These are phyloP conservation scores for Stictonetta naevosa DNA, from an alignment of 2,113 vertebrate genomes.

Conservation along the genomic window DNA sequence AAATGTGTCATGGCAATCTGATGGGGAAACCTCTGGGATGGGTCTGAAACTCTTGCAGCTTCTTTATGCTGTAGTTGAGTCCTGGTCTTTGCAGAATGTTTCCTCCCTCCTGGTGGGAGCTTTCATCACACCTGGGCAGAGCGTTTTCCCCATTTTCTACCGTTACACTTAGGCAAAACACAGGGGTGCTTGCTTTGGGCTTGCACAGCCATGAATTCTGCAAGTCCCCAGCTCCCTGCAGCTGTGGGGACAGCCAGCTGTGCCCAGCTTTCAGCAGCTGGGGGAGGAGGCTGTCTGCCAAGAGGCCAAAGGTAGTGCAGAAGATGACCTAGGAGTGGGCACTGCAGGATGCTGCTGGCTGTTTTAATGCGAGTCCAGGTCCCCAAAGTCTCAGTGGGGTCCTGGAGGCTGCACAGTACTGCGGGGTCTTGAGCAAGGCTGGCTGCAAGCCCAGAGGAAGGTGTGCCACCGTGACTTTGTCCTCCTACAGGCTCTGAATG, in stretches of 20 bases:
- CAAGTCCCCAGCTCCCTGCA: neutral
- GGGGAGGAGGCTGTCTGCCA: neutral
- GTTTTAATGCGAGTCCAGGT: neutral
- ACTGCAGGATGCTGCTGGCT: neutral
- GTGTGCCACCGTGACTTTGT: neutral
- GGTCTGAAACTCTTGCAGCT: neutral
- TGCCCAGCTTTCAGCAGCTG: neutral
- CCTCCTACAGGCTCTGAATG: conserved; percentile 87
- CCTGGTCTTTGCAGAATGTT: neutral
- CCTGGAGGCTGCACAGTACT: neutral
- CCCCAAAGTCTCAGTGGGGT: neutral
- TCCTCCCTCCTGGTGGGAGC: neutral
- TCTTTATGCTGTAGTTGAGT: neutral
- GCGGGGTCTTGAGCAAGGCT: neutral
- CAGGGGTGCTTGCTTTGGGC: neutral
- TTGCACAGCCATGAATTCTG: neutral
- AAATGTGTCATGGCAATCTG: too few relatives aligned
- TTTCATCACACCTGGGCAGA: rapidly evolving
- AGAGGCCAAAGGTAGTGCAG: neutral
- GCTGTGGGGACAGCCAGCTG: neutral
- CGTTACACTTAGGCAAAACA: neutral
- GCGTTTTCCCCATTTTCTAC: neutral
- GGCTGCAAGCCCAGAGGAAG: rapidly evolving
- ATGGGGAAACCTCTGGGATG: too few relatives aligned
- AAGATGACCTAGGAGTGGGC: rapidly evolving